Conservation (phyloP, 2,888 invertebrate genomes). For the Melieria crassipennis region DNA sequence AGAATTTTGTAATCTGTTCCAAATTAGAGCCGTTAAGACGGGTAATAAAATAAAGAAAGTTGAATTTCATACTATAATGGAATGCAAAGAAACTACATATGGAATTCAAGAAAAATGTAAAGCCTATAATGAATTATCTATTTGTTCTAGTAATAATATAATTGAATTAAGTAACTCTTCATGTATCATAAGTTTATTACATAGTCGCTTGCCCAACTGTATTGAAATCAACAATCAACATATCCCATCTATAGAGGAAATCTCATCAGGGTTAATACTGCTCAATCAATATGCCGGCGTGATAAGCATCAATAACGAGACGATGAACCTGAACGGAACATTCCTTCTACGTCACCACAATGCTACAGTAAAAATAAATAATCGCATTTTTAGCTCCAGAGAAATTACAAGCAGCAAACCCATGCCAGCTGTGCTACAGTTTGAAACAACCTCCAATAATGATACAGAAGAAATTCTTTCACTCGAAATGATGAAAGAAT, state of each 20-base stretch:
- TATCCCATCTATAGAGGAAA: slow-evolving; percentile 23
- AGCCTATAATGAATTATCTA: slow-evolving; percentile 21
- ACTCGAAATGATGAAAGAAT: no score
- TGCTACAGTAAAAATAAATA: background rate
- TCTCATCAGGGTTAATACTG: slow-evolving; percentile 29
- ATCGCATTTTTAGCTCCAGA: background rate
- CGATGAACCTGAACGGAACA: background rate
- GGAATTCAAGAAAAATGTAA: background rate
- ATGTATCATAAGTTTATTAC: slow-evolving; percentile 36
- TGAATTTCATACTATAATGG: slow-evolving; percentile 20
- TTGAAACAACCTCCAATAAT: no score
- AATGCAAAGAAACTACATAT: slow-evolving; percentile 20
- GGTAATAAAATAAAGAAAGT: slow-evolving; percentile 31
- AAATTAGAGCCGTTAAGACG: slow-evolving; percentile 36
- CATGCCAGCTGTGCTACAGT: no score
- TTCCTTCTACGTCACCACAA: background rate
- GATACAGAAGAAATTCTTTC: no score
- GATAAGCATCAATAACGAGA: background rate
- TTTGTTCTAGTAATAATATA: slow-evolving; percentile 34
- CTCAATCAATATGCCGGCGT: slow-evolving; percentile 33
- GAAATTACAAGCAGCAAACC: background rate
- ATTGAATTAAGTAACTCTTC: slow-evolving; percentile 33
- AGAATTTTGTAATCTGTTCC: slow-evolving; percentile 27
- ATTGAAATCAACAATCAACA: slow-evolving; percentile 20
- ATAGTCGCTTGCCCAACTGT: slow-evolving; percentile 33